Evolutionary conservation across 2,113 vertebrate genomes (phyloP).

Genomic region (Osmerus eperlanus): DNA sequence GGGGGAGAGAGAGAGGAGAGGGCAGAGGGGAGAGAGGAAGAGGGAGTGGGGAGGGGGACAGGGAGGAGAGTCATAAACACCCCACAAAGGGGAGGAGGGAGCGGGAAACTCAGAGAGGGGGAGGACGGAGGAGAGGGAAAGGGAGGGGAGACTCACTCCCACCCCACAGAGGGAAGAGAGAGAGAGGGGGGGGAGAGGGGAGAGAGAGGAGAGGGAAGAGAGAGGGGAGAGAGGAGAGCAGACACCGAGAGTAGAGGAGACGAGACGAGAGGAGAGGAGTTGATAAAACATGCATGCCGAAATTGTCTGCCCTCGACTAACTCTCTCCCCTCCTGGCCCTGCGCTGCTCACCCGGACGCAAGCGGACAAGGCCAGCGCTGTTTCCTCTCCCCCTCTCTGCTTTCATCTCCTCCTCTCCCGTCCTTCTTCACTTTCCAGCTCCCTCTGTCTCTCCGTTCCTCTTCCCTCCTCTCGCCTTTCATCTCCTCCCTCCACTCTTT

Average conservation of each 20-base stretch:
- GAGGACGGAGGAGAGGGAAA: constrained; percentile 8
- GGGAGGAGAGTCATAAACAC: neutral
- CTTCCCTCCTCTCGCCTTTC: neutral
- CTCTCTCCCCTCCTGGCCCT: constrained; percentile 15
- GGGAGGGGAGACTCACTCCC: neutral
- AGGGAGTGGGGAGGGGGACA: neutral
- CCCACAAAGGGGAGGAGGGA: neutral
- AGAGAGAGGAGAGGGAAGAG: neutral
- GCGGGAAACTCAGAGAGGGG: constrained; percentile 2
- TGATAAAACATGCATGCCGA: constrained; percentile 50
- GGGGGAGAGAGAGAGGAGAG: neutral
- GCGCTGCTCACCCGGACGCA: constrained; percentile 11
- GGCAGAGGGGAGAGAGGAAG: neutral
- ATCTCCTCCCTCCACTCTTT: neutral
- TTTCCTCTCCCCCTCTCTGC: neutral
- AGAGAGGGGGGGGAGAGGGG: neutral
- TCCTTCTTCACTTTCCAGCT: neutral
- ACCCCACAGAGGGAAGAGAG: neutral
- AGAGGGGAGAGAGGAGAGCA: neutral
- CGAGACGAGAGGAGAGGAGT: neutral
- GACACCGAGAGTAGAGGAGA: neutral
- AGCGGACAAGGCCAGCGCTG: neutral
- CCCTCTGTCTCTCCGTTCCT: neutral
- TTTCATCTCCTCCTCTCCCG: neutral
- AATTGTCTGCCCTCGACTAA: neutral